A percentile compares a stretch with the other conserved stretches of the same genome.
phyloP scores from a whole-genome alignment of 2,113 vertebrate species.

The Ciconia maguari region DNA sequence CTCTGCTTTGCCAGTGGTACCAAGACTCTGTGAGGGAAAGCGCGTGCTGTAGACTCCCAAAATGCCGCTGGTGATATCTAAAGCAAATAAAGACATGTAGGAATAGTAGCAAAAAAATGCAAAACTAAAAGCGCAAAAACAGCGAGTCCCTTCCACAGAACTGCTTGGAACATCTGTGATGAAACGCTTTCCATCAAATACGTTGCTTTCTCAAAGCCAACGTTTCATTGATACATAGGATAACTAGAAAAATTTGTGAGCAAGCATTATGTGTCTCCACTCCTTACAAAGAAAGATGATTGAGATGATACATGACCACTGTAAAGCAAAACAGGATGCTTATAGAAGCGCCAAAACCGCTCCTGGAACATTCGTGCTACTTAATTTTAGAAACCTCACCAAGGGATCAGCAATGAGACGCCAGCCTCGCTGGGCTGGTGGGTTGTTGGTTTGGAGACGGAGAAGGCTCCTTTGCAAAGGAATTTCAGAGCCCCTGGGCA shows the following conservation, averaged over 20 bases:
- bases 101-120: background rate
- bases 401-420: too few species aligned
- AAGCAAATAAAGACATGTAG: background rate
- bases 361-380: background rate
- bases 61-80: too few species aligned
- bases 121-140: background rate
- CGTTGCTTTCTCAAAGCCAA: background rate
- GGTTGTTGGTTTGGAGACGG: background rate
- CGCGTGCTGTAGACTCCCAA: fast-evolving
- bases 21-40: too few species aligned
- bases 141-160: background rate
- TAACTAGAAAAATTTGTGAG: background rate
- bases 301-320: fast-evolving
- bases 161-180: background rate
- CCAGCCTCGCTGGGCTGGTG: background rate
- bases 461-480: background rate
- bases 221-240: background rate
- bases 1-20: background rate
- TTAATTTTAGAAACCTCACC: background rate
- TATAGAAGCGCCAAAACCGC: too few species aligned
- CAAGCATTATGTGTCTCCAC: fast-evolving
- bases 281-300: background rate
- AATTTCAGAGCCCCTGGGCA: background rate
- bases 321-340: too few species aligned
- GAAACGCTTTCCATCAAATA: background rate